Evolutionary conservation across 2,113 vertebrate species (phyloP), one percentile per base, ranked within the genome.

Genomic region (Chrysemys picta): DNA sequence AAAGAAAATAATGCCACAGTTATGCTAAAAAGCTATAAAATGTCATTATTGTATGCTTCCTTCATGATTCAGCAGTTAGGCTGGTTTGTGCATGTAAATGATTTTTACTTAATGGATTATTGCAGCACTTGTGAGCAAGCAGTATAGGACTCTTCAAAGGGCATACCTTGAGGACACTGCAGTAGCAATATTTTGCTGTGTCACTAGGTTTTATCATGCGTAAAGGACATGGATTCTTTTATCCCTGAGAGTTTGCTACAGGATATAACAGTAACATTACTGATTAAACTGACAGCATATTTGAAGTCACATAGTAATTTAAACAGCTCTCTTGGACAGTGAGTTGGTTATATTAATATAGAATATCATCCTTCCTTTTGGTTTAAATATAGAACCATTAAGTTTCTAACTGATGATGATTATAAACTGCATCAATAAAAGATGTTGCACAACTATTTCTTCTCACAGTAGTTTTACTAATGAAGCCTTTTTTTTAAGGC

Each of bases 121-220:
- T 97, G 96, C 96, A 97, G 96, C 89, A 94, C 24, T 87, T 47
- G 27, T 10, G 96, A 95, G 93, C 57, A n/a, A 85, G 96, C 93
- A 56, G 95, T 24, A 0, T 93, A 95, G 97, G 95, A 4, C 92
- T 95, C 93, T 93, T 53, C 4, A 45, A 96, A 97, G 95, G 96
- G 79, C 95, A 92, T 72, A 95, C 96, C 95, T 97, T 83, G 96
- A 97, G 96, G 97, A 97, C 96, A 96, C 97, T 97, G 97, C 97
- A 96, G 96, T 79, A 96, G 95, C 93, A 95, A 95, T 95, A 97
- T 98, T 97, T 97, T 98, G 97, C 96, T 97, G 95, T 97, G 95
- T 97, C 96, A 95, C 95, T 9, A 86, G 95, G 96, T 96, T 94
- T 96, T 97, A 95, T 96, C 95, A 87, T 56, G 96, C 84, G 1